These are phyloP conservation scores for Anas acuta DNA, from an alignment of 2,797 vertebrate species.

Conservation along the genomic window DNA sequence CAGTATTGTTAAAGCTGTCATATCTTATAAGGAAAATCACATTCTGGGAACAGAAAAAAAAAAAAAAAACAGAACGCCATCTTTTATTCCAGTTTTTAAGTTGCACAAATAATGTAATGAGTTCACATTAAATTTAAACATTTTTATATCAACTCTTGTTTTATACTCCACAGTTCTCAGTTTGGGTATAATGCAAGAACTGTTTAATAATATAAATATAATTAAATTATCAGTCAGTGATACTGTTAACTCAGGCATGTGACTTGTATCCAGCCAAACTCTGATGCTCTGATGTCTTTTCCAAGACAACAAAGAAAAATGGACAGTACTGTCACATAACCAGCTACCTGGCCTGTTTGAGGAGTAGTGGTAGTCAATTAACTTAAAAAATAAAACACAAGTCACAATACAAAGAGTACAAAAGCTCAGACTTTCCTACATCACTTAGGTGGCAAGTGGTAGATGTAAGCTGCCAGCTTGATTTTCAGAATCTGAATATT, in stretches of 20 bases:
- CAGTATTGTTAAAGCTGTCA: background rate
- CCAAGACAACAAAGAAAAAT: background rate
- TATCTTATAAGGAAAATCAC: background rate
- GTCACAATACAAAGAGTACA: background rate
- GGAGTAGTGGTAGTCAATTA: background rate
- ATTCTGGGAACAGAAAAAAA: background rate
- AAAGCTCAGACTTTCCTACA: background rate
- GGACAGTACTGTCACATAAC: background rate
- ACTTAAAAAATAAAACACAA: background rate
- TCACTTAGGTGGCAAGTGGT: background rate
- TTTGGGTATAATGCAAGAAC: background rate
- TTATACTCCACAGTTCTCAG: background rate
- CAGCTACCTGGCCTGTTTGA: background rate
- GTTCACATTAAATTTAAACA: background rate
- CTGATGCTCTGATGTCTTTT: background rate
- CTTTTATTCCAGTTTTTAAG: background rate
- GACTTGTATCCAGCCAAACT: background rate
- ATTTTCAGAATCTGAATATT: background rate
- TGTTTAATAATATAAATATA: background rate
- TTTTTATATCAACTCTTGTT: background rate
- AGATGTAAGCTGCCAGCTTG: background rate
- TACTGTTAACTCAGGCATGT: background rate
- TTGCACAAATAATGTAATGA: background rate
- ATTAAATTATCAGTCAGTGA: background rate
- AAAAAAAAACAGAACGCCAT: background rate